A percentile compares a stretch with the other conserved stretches of the same genome.
Conservation (phyloP, 2,113 vertebrate genomes). For the Vidua macroura region DNA sequence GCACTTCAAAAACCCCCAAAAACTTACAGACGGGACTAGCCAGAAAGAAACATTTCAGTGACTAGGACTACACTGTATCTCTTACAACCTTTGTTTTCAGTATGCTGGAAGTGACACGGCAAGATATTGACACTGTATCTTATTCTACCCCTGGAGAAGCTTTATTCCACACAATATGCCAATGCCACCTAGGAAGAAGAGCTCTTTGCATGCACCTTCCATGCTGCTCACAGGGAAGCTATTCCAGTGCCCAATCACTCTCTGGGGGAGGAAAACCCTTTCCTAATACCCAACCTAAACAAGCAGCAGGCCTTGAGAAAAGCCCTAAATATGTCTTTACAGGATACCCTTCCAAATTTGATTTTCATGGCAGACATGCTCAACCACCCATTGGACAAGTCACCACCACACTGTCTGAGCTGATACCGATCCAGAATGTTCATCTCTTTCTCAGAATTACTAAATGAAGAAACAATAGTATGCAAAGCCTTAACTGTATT, state of each 20-base stretch:
- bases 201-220: neutral
- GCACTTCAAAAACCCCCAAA: neutral
- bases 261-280: neutral
- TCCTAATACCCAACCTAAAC: neutral
- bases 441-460: neutral
- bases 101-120: neutral
- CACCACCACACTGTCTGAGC: neutral
- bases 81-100: neutral
- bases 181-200: neutral
- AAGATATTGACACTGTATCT: neutral
- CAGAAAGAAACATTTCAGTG: neutral
- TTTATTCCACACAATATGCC: neutral
- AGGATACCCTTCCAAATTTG: neutral
- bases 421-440: neutral
- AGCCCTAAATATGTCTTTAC: neutral
- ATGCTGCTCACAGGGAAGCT: neutral
- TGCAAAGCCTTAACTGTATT: neutral
- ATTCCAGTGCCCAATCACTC: neutral
- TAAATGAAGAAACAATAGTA: neutral
- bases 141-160: neutral
- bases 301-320: neutral
- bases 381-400: neutral
- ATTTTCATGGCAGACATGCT: neutral
- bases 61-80: neutral
- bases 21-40: neutral